phyloP scores from a whole-genome alignment of 2,888 invertebrate genomes.

The Hesperia comma region DNA sequence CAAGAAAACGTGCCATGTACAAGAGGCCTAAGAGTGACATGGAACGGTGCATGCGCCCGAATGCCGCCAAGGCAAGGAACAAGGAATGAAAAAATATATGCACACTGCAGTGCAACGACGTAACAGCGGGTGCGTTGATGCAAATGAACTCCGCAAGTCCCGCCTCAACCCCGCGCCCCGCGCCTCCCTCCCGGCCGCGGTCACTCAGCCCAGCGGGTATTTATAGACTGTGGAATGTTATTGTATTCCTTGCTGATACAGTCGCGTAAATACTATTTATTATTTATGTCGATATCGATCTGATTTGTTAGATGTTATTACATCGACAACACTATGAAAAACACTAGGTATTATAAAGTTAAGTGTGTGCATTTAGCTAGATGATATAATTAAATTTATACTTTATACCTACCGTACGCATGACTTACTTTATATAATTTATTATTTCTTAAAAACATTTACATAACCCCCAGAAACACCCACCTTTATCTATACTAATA shows the following conservation, averaged over 20 bases:
- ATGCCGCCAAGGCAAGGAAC: slow-evolving; percentile 5
- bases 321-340: too few relatives aligned
- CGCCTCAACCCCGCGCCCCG: slow-evolving; percentile 50
- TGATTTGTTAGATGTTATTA: too few relatives aligned
- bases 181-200: slow-evolving; percentile 46
- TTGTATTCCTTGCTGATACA: slow-evolving; percentile 60
- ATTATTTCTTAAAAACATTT: too few relatives aligned
- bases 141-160: slow-evolving; percentile 74
- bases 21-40: too few relatives aligned
- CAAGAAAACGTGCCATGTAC: too few relatives aligned
- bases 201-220: slow-evolving; percentile 63
- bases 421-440: too few relatives aligned
- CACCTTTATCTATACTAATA: too few relatives aligned
- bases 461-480: too few relatives aligned
- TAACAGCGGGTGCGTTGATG: slow-evolving; percentile 59
- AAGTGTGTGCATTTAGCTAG: too few relatives aligned
- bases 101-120: slow-evolving; percentile 38
- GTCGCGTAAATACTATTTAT: slow-evolving; percentile 14
- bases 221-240: slow-evolving; percentile 74
- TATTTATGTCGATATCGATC: slow-evolving; percentile 29
- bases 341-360: too few relatives aligned
- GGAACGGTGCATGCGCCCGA: slow-evolving; percentile 7
- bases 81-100: slow-evolving; percentile 14
- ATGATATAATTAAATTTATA: too few relatives aligned
- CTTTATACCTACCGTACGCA: too few relatives aligned